Base-by-base conservation (phyloP, 2,888 invertebrate genomes). In the Eucera pruinosa region DNA sequence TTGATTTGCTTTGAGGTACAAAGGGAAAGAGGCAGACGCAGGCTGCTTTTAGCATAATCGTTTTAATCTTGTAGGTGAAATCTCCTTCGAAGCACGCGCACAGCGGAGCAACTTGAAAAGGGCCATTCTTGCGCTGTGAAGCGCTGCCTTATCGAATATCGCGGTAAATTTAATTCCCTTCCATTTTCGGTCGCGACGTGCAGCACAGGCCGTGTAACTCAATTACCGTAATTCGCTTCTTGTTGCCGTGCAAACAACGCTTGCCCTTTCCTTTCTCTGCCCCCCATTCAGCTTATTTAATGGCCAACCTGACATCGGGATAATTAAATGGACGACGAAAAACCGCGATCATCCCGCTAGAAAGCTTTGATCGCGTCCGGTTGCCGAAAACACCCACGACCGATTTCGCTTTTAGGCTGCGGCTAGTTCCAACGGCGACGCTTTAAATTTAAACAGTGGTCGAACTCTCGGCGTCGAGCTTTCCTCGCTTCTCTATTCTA, bases 311-410 rank as follows among this genome's bases (percentile, higher is more conserved):
- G 64, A 58, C 36, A 45, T 25, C 25, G 39, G 13, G 71, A 18
- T 77, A 78, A 81, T 87, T 87, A 82, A 87, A 62, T 23, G 47
- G 47, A 66, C 36, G 57, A 75, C 11, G 36, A 67, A 58, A 77
- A 73, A 77, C 68, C 58, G 39, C 18, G 11, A 57, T 41, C 47
- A 60, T 60, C 43, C 36, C 11, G 23, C 48, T 36, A n/a, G 47
- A 27, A 50, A 20, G 20, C 52, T 68, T 64, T 33, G 60, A 65
- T 52, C 45, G 30, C 2, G 36, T 54, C 48, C 23, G 33, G 58
- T 20, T 61, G 55, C 15, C 36, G 25, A 57, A 20, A 23, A 62
- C 55, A 57, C 50, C 57, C 27, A 30, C 43, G 50, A 47, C 47
- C 47, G 18, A 62, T 25, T 55, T 41, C 54, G 58, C 50, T 66